Conservation (phyloP, 2,888 invertebrate genomes). For the Ophion obscuratus region DNA sequence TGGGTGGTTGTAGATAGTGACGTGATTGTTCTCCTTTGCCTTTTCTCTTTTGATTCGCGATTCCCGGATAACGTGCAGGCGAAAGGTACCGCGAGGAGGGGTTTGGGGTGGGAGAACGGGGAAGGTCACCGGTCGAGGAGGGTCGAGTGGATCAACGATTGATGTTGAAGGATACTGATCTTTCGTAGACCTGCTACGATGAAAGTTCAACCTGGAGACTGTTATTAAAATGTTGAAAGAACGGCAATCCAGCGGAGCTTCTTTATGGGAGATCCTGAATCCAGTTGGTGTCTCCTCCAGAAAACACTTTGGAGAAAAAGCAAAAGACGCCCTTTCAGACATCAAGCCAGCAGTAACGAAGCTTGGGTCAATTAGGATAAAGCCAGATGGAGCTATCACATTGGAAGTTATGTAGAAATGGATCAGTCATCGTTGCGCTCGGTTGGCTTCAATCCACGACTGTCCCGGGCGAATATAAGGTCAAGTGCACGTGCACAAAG, state of each 20-base stretch:
- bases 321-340: not conserved
- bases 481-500: conserved; percentile 79
- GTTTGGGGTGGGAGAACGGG: not conserved
- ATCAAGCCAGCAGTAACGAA: not conserved
- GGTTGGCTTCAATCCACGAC: conserved; percentile 5
- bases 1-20: conserved; percentile 76
- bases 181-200: not conserved
- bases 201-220: not conserved
- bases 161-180: conserved; percentile 1
- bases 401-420: not conserved
- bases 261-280: not conserved
- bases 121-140: not conserved
- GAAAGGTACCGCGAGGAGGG: conserved; percentile 5
- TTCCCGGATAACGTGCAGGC: conserved; percentile 41
- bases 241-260: not conserved
- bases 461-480: conserved; percentile 75
- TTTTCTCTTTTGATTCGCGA: conserved; percentile 57
- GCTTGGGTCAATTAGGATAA: not conserved
- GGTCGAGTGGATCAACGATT: not conserved
- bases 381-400: not conserved
- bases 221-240: not conserved
- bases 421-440: not conserved
- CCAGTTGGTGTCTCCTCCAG: not conserved
- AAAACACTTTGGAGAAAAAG: not conserved
- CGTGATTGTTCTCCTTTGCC: conserved; percentile 76